Evolutionary conservation across 2,797 vertebrate genomes (phyloP).

Genomic region (Psittacula echo): DNA sequence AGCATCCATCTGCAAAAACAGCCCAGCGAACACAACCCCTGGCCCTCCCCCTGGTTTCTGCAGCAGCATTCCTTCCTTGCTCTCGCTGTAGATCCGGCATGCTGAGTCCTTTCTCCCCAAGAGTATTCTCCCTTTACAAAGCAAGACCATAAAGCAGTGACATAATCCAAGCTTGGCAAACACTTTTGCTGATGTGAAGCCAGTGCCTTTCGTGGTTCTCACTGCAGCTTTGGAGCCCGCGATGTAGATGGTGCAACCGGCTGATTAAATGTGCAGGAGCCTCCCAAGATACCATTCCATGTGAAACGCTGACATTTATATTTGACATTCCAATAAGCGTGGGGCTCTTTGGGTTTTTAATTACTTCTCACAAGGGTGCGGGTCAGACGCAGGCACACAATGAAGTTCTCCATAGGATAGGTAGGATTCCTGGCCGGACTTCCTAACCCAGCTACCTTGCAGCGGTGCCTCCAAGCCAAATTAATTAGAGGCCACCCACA

Average conservation of each 20-base stretch:
- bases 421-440: conserved; percentile 15
- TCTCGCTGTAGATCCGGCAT: neutral
- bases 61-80: neutral
- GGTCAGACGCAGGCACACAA: neutral
- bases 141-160: conserved; percentile 70
- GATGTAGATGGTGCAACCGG: conserved; percentile 28
- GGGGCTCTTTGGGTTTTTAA: conserved; percentile 20
- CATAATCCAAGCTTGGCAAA: conserved; percentile 69
- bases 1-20: neutral
- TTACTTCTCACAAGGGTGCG: conserved; percentile 24
- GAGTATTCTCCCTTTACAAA: conserved; percentile 67
- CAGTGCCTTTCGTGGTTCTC: conserved; percentile 50
- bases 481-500: conserved; percentile 63
- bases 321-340: conserved; percentile 26
- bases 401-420: neutral
- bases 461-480: neutral
- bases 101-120: conserved; percentile 38
- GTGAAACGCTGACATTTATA: conserved; percentile 41
- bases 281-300: conserved; percentile 45
- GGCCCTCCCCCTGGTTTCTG: neutral
- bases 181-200: conserved; percentile 59
- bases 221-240: conserved; percentile 5
- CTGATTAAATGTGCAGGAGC: conserved; percentile 41
- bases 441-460: conserved; percentile 29
- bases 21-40: neutral